Conservation (phyloP, 2,797 vertebrate species). For the Sciurus carolinensis region DNA sequence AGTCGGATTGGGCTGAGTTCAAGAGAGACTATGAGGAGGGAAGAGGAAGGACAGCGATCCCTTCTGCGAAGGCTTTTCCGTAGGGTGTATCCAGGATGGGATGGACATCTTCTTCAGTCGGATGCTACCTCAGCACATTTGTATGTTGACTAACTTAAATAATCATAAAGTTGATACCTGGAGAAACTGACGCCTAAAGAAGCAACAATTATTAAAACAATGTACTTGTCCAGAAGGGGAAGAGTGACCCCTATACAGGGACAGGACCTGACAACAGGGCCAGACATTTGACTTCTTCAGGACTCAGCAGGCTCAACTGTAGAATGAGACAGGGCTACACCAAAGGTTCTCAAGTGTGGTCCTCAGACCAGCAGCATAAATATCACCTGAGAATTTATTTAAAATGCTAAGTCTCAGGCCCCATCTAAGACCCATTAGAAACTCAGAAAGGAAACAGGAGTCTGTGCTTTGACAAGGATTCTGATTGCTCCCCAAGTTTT, state of each 20-base stretch:
- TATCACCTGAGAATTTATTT: background rate
- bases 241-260: background rate
- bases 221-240: background rate
- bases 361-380: background rate
- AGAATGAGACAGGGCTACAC: background rate
- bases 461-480: background rate
- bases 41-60: background rate
- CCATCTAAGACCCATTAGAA: constrained; percentile 11
- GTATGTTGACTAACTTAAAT: background rate
- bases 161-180: background rate
- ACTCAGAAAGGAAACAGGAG: background rate
- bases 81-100: background rate
- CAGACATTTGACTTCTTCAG: background rate
- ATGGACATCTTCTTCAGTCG: background rate
- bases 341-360: background rate
- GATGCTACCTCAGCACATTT: background rate
- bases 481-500: background rate
- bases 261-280: background rate
- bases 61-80: background rate
- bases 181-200: constrained; percentile 3
- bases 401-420: constrained; percentile 20
- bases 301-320: background rate
- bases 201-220: background rate
- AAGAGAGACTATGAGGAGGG: background rate
- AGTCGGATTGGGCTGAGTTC: background rate